Conservation (phyloP, 2,797 vertebrate species). For the Crenuchus spilurus region DNA sequence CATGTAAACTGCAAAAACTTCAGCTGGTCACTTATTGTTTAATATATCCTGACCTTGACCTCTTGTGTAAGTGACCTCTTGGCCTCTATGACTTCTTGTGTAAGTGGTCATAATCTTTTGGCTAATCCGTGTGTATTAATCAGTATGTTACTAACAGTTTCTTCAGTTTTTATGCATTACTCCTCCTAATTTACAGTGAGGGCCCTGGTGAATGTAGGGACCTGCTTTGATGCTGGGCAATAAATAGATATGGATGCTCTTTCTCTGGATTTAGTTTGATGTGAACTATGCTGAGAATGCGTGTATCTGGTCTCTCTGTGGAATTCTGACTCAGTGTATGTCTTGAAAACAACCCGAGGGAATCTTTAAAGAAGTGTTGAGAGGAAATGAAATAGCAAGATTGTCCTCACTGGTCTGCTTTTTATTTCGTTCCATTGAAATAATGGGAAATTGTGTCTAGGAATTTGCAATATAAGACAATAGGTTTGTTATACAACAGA, state of each 20-base stretch:
- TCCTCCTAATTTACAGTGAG: no score
- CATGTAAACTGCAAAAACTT: no score
- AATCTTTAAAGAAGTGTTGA: conserved; percentile 20
- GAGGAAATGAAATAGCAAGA: conserved; percentile 9
- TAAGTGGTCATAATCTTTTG: no score
- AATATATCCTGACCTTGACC: no score
- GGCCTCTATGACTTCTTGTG: no score
- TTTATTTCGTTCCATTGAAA: not conserved
- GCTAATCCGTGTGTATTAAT: no score
- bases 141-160: no score
- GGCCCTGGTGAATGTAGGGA: not conserved
- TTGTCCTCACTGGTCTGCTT: not conserved
- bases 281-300: conserved; percentile 50
- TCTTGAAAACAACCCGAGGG: conserved; percentile 14
- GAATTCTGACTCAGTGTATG: not conserved
- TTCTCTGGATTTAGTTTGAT: conserved; percentile 27
- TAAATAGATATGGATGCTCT: not conserved
- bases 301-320: conserved; percentile 16
- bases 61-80: no score
- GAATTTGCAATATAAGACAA: not conserved
- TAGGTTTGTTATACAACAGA: no score
- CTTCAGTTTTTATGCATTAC: no score
- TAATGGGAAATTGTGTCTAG: not conserved
- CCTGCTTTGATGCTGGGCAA: not conserved
- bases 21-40: no score